Evolutionary conservation across 2,888 invertebrate species (phyloP), one percentile per base, ranked within the genome.

Genomic region (Hirudinaria manillensis): DNA sequence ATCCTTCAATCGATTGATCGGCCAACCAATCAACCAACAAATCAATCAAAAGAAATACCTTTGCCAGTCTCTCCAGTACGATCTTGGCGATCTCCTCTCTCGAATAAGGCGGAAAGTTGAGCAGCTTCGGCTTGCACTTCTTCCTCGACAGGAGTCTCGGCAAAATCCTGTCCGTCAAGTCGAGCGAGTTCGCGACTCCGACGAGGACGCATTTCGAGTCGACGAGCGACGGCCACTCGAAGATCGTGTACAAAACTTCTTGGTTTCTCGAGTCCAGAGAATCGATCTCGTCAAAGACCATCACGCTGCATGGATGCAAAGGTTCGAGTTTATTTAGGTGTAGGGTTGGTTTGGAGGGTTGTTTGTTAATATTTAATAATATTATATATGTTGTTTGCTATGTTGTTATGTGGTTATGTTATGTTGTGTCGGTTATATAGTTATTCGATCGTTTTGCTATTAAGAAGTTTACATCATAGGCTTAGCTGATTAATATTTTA

Each of bases 231-330:
- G 96, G 93, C 95, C 94, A 96, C 83, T 94, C 93, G 84, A 98
- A 97, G 80, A 97, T 90, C 0, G 92, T 91, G 85, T 97, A 96
- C 7, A 98, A 87, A 2, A 97, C 91, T 0, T 92, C 90, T 81
- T 95, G 94, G 79, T 91, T 91, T 76, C 85, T 86, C 71, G 82
- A 83, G 81, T 92, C 91, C 56, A 99, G 86, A 84, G 97, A 94
- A 85, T 99, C 98, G 77, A 98, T 92, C 87, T 98, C 98, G 84
- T 98, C 98, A 76, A 99, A 84, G 19, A 98, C 90, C 79, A 97
- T 84, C 29, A 97, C 79, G 68, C 84, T 84, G 80, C 1, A 79
- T 80, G 61, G 38, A 70, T 56, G 38, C 66, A 72, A 32, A 56
- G 53, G 53, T 19, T 19, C 10, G n/a, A 13, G 13, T 27, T 53